Evolutionary conservation across 2,113 vertebrate species (phyloP), one percentile per base, ranked within the genome.

Genomic region (Ceyx melanurus): DNA sequence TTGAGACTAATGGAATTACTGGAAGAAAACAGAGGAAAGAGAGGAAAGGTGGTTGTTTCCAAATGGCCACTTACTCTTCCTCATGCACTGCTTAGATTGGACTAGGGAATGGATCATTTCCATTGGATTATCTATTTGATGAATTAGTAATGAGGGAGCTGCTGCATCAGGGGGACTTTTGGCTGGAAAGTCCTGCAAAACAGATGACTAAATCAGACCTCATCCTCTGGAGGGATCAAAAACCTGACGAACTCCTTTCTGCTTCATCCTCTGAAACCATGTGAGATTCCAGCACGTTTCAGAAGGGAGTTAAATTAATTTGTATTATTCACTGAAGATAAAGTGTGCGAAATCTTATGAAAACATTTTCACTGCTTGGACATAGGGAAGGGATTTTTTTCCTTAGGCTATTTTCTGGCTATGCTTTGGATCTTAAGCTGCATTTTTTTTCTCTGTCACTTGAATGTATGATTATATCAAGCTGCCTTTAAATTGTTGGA

Each of bases 1-100:
- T 67, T 79, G 82, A 71, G 50, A 33, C 89, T 92, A 82, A 66
- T 85, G 89, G 67, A 93, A 76, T 43, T 85, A 66, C 50, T 82
- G 45, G 45, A 40, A 85, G 42, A 82, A 92, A 82, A 50, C 76
- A 60, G 20, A 88, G 21, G 45, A 26, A 94, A 42, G 7, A 70
- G 74, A 58, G 31, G 20, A 33, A 87, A 84, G 37, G 54, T 74
- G 71, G 74, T 66, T 64, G 5, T 76, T 95, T 93, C 91, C 78
- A 91, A 92, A 82, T 4, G 11, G 46, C 33, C 46, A 60, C 25
- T 80, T 78, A 61, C 16, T 50, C 37, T 87, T 82, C 51, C 62
- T 76, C 64, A 48, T 22, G 10, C 45, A 61, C 17, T 0, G 1
- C 58, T 90, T 50, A 12, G 0, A 1, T 72, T 77, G 89, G 46